A percentile compares a stretch with the other conserved stretches of the same genome.
Evolutionary conservation across 1,140 invertebrate genomes (phyloP).

Genomic region (Stegodyphus dumicola): DNA sequence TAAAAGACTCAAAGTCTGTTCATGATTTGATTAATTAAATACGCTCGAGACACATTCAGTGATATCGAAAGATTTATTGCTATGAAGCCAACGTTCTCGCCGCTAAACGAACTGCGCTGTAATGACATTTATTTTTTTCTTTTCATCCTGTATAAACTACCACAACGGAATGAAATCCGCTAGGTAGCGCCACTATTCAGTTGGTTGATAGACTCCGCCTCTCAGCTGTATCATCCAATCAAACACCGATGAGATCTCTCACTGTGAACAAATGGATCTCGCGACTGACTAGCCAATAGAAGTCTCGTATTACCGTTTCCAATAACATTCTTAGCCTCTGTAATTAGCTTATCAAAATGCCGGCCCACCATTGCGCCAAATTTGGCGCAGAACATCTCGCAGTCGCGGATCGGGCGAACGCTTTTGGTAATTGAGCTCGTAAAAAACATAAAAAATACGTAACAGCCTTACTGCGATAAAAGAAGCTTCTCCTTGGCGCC

Average conservation of each 20-base stretch:
- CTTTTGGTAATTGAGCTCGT: slow-evolving; percentile 44
- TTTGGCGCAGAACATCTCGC: slow-evolving; percentile 49
- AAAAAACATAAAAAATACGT: slow-evolving; percentile 13
- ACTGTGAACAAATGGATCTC: slow-evolving; percentile 11
- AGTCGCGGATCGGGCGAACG: neutral
- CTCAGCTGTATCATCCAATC: neutral
- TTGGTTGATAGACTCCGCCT: slow-evolving; percentile 2
- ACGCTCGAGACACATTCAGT: too few relatives aligned
- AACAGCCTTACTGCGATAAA: neutral
- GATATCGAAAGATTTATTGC: too few relatives aligned
- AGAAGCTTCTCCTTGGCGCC: slow-evolving; percentile 1
- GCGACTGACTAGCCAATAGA: slow-evolving; percentile 33
- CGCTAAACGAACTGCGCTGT: too few relatives aligned
- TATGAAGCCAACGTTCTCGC: too few relatives aligned
- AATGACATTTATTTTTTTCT: too few relatives aligned
- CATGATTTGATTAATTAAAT: too few relatives aligned
- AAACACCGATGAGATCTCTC: neutral
- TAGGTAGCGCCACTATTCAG: slow-evolving; percentile 50
- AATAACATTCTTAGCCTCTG: slow-evolving; percentile 60
- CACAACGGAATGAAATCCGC: neutral
- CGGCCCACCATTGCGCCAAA: slow-evolving; percentile 58
- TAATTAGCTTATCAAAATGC: slow-evolving; percentile 62
- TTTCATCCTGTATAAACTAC: neutral
- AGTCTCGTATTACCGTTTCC: slow-evolving; percentile 49
- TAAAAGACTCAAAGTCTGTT: too few relatives aligned